phyloP scores from a whole-genome alignment of 92 coral and sea anemone genomes.

The Actinernus sp. region DNA sequence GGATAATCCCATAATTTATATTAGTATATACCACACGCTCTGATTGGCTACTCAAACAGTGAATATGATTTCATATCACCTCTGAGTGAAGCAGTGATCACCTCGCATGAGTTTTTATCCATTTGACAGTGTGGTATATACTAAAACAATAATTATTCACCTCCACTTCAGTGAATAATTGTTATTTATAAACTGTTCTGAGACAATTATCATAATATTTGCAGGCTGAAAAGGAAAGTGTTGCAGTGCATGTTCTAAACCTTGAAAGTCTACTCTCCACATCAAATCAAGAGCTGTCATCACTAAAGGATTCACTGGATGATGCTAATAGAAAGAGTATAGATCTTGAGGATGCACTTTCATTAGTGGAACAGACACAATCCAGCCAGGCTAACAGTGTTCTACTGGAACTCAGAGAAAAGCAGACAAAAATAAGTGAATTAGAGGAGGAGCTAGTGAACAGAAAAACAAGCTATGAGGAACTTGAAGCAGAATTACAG shows the following conservation, averaged over 20 bases:
- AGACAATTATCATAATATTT: too few relatives aligned
- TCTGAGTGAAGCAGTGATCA: too few relatives aligned
- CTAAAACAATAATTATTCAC: too few relatives aligned
- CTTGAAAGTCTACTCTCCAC: constrained; percentile 51
- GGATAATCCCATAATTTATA: too few relatives aligned
- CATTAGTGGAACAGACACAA: constrained; percentile 28
- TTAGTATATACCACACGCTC: too few relatives aligned
- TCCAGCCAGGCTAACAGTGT: constrained; percentile 27
- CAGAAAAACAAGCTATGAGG: constrained; percentile 12
- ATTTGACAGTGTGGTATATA: neutral
- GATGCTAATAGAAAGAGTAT: constrained; percentile 43
- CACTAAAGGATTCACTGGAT: constrained; percentile 24
- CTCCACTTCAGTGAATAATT: too few relatives aligned
- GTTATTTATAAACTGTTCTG: too few relatives aligned
- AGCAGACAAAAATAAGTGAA: constrained; percentile 45
- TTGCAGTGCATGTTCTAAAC: constrained; percentile 31
- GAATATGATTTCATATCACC: too few relatives aligned
- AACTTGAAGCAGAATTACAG: constrained; percentile 45
- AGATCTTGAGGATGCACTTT: constrained; percentile 61
- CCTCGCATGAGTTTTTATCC: too few relatives aligned
- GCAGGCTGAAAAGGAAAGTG: constrained; percentile 51
- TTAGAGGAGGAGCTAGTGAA: constrained; percentile 71
- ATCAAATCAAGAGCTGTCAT: constrained; percentile 41
- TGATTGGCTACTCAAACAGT: too few relatives aligned
- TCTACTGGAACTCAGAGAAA: constrained; percentile 55